Conservation (phyloP, 2,888 invertebrate genomes). For the Zelleria hepariella region DNA sequence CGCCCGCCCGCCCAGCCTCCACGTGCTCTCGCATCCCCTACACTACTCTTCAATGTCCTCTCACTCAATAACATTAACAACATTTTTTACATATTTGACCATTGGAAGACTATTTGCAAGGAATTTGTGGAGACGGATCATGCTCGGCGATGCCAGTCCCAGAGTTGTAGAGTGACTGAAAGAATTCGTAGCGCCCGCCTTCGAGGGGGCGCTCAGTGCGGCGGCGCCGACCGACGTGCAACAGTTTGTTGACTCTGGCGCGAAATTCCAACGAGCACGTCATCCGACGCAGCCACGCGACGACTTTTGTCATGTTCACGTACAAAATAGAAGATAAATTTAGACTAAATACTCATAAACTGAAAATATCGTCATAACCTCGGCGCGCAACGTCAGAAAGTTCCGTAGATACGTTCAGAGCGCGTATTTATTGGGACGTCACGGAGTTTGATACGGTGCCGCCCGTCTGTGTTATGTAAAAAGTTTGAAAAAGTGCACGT, state of each 20-base stretch:
- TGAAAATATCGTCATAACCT: constrained; percentile 37
- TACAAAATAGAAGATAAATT: constrained; percentile 18
- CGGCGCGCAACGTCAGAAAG: constrained; percentile 42
- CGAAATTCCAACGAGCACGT: constrained; percentile 44
- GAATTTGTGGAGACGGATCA: not conserved
- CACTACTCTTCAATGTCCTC: constrained; percentile 9
- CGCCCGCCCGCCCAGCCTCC: constrained; percentile 27
- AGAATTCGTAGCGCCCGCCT: constrained; percentile 5
- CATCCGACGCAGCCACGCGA: constrained; percentile 26
- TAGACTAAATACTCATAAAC: constrained; percentile 41
- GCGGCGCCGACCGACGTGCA: constrained; percentile 47
- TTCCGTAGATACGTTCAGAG: constrained; percentile 28
- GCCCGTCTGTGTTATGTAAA: not conserved
- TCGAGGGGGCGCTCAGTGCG: constrained; percentile 26
- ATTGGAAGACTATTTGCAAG: not conserved
- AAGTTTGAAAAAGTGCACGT: not conserved
- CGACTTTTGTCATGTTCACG: constrained; percentile 18
- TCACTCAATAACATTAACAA: constrained; percentile 12
- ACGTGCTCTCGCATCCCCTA: constrained; percentile 22
- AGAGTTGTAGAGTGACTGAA: not conserved
- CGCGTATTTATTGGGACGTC: constrained; percentile 15
- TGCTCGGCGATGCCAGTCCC: not conserved
- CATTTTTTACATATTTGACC: not conserved
- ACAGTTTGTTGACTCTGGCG: constrained; percentile 61
- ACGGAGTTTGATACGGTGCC: not conserved